Evolutionary conservation across 2,888 invertebrate genomes (phyloP), one percentile per base, ranked within the genome.

Genomic region (Belgica antarctica): DNA sequence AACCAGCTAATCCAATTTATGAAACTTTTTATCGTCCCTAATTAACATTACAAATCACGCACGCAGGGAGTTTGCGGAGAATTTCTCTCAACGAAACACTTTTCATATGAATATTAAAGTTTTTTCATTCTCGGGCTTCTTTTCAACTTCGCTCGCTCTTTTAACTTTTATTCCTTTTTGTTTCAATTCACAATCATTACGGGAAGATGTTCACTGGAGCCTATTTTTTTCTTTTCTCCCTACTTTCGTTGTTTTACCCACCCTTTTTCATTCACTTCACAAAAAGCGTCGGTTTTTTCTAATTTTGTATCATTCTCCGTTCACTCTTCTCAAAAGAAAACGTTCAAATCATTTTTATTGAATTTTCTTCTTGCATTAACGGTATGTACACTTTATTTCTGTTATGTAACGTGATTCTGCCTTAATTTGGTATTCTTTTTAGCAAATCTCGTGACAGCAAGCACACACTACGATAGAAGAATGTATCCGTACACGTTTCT

Each of bases 371-470:
- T 17, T 52, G 15, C 19, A 17, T 19, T 22, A 52, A 52, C 22
- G 17, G 3, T 24, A 2, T 52, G 19, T 24, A 52, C 52, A 17
- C 19, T 52, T 52, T 52, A 52, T 52, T 52, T 52, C 2, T 19
- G 52, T 52, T 52, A 52, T 52, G 52, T 52, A 52, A 52, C 22
- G 7, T 52, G 24, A 52, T 17, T 52, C 52, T 8, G 17, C n/a
- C n/a, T n/a, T n/a, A n/a, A n/a, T n/a, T n/a, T n/a, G n/a, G n/a
- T n/a, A n/a, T 46, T 46, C 31, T 41, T 41, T 41, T 41, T 41
- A 4, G 3, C 7, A 7, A 10, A 15, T n/a, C 7, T 10, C 10
- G 41, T 41, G 10, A 41, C 41, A 41, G 10, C 41, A 41, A 41
- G 10, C 41, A 41, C 10, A 41, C 41, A 12, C 7, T n/a, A 15